Conservation (phyloP, 2,888 invertebrate species). For the Drosophila basisetae region DNA sequence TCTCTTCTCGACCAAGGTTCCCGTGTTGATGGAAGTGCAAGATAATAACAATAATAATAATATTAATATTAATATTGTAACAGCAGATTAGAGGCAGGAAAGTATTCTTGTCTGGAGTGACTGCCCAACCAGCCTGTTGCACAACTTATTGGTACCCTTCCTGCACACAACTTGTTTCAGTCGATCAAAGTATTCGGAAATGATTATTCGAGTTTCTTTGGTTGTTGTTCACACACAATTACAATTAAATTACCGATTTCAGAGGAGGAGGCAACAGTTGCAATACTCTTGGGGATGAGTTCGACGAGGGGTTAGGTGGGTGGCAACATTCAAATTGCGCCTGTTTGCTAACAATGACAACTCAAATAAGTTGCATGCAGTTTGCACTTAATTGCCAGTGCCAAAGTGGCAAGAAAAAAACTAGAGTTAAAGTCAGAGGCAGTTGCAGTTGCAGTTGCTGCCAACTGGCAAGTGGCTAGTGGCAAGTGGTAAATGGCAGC, state of each 20-base stretch:
- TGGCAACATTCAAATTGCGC: constrained; percentile 44
- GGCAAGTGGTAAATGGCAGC: constrained; percentile 16
- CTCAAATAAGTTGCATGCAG: constrained; percentile 71
- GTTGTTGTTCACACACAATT: constrained; percentile 29
- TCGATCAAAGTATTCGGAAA: neutral
- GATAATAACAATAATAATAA: neutral
- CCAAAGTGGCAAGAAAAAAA: constrained; percentile 73
- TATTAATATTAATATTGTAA: neutral
- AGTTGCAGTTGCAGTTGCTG: constrained; percentile 30
- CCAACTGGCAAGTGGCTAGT: constrained; percentile 47
- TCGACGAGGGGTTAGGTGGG: neutral
- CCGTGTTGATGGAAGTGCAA: neutral
- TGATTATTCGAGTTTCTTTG: neutral
- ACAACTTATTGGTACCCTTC: neutral
- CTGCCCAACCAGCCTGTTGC: neutral
- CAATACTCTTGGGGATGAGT: neutral
- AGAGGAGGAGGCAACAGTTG: constrained; percentile 17
- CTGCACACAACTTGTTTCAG: neutral
- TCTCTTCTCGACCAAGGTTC: neutral
- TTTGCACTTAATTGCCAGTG: constrained; percentile 76
- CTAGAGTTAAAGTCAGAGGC: constrained; percentile 7
- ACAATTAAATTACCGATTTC: constrained; percentile 23
- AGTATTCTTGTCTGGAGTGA: neutral
- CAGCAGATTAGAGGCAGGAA: neutral
- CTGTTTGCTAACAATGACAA: constrained; percentile 68